Evolutionary conservation across 2,113 vertebrate species (phyloP), one percentile per base, ranked within the genome.

Genomic region (Bufo bufo): DNA sequence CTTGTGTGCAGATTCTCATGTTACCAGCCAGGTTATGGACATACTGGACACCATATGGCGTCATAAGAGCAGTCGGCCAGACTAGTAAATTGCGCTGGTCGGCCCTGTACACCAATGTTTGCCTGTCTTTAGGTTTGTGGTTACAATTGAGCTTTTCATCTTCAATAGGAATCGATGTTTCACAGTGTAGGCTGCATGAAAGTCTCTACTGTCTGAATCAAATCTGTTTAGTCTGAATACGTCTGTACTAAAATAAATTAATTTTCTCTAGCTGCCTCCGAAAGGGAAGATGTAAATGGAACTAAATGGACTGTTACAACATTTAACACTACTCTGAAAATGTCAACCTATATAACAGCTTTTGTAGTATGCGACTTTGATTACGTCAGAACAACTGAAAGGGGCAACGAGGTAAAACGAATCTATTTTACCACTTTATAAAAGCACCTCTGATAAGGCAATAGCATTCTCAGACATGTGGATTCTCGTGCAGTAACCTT

Each of bases 311-410:
- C 88, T 3, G 82, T 94, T 83, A 95, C 94, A 0, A 92, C 92
- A 47, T 96, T 95, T 91, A 88, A 93, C 52, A 95, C 92, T 65
- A 95, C 95, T 0, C 91, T 94, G 82, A 93, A 52, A 90, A 96
- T 96, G 95, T 91, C 96, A 33, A 95, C 95, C n/a, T 96, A 96
- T n/a, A 86, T 95, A 84, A 93, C 91, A 10, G 94, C 95, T 77
- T 93, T 96, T 89, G 92, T 91, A 16, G 0, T 96, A 45, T 95
- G 94, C 90, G 93, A 96, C 83, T 95, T 91, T 8, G 92, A 91
- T 90, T 90, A 94, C 3, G 77, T 96, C 89, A 93, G 33, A 89
- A 93, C 85, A 90, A 95, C 90, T 0, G 94, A 95, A 88, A 88
- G 91, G 59, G 94, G 94, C 90, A 94, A 94, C 0, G 87, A 96